A percentile compares a stretch with the other conserved stretches of the same genome.
These are phyloP conservation scores for Pararge aegeria DNA, from an alignment of 1,140 invertebrate species.

Conservation along the genomic window DNA sequence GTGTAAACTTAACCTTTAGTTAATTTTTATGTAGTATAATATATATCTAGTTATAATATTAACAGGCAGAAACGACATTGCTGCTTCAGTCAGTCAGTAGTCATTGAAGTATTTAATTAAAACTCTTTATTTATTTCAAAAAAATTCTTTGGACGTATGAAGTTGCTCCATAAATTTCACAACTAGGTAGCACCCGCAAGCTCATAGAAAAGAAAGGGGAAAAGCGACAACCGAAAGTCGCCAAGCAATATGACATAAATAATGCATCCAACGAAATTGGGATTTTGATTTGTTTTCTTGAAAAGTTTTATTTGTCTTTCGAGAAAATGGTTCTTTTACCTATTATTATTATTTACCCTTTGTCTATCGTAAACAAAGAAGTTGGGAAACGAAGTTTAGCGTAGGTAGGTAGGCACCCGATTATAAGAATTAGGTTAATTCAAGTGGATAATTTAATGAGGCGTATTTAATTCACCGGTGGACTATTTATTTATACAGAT, in stretches of 20 bases:
- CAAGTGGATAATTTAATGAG: constrained; percentile 17
- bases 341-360: constrained; percentile 54
- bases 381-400: constrained; percentile 9
- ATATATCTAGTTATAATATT: too few relatives aligned
- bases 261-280: constrained; percentile 74
- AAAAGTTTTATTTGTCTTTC: constrained; percentile 72
- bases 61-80: too few relatives aligned
- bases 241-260: constrained; percentile 75
- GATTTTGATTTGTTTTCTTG: constrained; percentile 78
- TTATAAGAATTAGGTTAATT: background rate
- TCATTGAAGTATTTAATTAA: too few relatives aligned
- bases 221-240: constrained; percentile 49
- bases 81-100: too few relatives aligned
- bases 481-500: background rate
- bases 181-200: constrained; percentile 34
- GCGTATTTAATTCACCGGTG: background rate
- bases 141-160: background rate
- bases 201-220: constrained; percentile 66
- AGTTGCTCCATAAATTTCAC: constrained; percentile 19
- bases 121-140: background rate
- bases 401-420: background rate
- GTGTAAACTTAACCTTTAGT: too few relatives aligned
- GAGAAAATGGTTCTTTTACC: constrained; percentile 40
- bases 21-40: too few relatives aligned
- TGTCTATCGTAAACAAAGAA: constrained; percentile 28